Evolutionary conservation across 2,888 invertebrate genomes (phyloP), one percentile per base, ranked within the genome.

Genomic region (Cistogaster globosa): DNA sequence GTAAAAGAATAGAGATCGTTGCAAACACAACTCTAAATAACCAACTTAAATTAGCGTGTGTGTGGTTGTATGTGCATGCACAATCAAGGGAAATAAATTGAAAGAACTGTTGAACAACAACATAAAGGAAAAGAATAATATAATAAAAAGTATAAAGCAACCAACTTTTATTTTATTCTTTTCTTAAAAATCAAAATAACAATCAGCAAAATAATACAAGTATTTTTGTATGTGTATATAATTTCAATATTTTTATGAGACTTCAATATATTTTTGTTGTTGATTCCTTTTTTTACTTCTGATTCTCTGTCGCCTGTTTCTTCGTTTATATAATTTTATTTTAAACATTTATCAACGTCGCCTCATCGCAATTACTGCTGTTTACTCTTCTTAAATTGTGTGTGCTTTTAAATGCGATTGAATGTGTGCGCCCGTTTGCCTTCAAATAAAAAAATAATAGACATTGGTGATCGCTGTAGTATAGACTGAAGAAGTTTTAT

Each of bases 151-250:
- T 71, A 77, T 45, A 62, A 74, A 85, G 74, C 80, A 74, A 82
- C 60, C 68, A 63, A 58, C 62, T 71, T 55, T 42, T 78, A 45
- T 71, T 55, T 42, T 78, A 45, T 65, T 74, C 68, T 81, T 81
- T 81, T 81, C 51, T 57, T 32, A 81, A 77, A 62, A 81, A 77
- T 68, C 60, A 67, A 80, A 83, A 74, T 60, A 83, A 80, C 71
- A 80, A 80, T 67, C 65, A 48, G 69, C 67, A 83, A 81, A 81
- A 68, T 26, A 74, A 36, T 77, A 71, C 55, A 83, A 72, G 22
- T 51, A 77, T 65, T 48, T 76, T 20, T 57, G 8, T 57, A 26
- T 76, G 63, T 76, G 22, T 60, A 78, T 65, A 72, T 42, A 60
- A 55, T 75, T 75, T 53, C 62, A 63, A 42, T 76, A 60, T 75